Conservation (phyloP, 2,888 invertebrate genomes). For the Diachrysia chrysitis region DNA sequence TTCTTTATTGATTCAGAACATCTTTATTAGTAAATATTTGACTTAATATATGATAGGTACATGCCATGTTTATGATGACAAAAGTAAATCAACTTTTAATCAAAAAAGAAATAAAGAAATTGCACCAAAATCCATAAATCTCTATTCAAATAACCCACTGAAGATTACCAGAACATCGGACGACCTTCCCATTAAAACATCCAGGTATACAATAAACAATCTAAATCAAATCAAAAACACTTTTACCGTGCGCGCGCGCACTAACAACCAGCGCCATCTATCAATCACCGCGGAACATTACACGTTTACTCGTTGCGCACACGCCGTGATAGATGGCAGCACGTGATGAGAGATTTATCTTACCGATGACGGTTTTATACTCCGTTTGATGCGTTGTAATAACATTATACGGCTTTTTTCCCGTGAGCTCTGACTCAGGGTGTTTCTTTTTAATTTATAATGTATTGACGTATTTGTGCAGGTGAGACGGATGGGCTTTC, state of each 20-base stretch:
- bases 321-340: constrained; percentile 84
- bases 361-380: constrained; percentile 78
- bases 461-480: constrained; percentile 62
- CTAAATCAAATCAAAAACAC: constrained; percentile 70
- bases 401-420: constrained; percentile 71
- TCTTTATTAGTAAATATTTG: too few relatives aligned
- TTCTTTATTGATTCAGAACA: too few relatives aligned
- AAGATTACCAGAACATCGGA: constrained; percentile 30
- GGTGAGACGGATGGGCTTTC: constrained; percentile 57
- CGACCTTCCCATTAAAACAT: constrained; percentile 52
- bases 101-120: too few relatives aligned
- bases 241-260: constrained; percentile 70
- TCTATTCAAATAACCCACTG: constrained; percentile 5
- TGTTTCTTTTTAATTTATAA: constrained; percentile 60
- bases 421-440: constrained; percentile 59
- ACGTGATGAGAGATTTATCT: constrained; percentile 80
- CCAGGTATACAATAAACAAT: constrained; percentile 68
- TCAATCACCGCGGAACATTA: constrained; percentile 83
- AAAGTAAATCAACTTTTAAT: too few relatives aligned
- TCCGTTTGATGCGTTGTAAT: constrained; percentile 77
- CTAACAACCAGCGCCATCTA: constrained; percentile 79
- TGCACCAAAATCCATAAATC: not conserved
- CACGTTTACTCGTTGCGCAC: constrained; percentile 76
- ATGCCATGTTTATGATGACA: too few relatives aligned
- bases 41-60: too few relatives aligned